Evolutionary conservation across 2,113 vertebrate species (phyloP), one percentile per base, ranked within the genome.

Genomic region (Pandion haliaetus): DNA sequence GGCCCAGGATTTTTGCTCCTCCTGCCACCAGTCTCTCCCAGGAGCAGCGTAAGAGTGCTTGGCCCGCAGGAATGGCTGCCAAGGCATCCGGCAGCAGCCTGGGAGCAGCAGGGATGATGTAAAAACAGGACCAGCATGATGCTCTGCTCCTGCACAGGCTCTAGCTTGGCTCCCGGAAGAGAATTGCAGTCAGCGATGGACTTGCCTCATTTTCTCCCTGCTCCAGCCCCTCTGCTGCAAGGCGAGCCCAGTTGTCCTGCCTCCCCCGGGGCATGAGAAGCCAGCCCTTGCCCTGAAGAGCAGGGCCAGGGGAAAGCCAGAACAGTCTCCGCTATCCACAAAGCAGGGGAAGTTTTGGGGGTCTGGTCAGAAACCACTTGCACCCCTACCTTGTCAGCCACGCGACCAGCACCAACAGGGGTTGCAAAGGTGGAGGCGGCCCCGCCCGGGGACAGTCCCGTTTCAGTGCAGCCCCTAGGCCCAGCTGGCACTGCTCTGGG

Each of bases 401-500:
- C 0, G 0, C 19, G 20, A 19, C 45, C n/a, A 70, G 40, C 0
- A 0, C 74, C 14, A 2, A 7, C 15, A 4, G 0, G 2, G 38
- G 38, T 52, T 45, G 26, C 2, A 3, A 36, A 29, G 31, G 34
- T 2, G 14, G 49, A 40, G 36, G 32, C 1, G 7, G 40, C 42
- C 52, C 52, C 0, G 2, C 71, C 19, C 0, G 0, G 26, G 84
- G 38, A 13, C 29, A 36, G 62, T 45, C 59, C 28, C 3, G 0
- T 29, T 40, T 6, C 36, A 14, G 44, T 3, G 1, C 52, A 26
- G 52, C 29, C 18, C 34, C 17, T 1, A 14, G 58, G 23, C 29
- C 14, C 44, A 17, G 47, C 23, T 9, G 8, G 57, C 2, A 2
- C 54, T 28, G 31, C 36, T 59, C 8, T 12, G 23, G 19, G 49